Evolutionary conservation across 1,140 invertebrate genomes (phyloP), one percentile per base, ranked within the genome.

Genomic region (Drosophila sp.): DNA sequence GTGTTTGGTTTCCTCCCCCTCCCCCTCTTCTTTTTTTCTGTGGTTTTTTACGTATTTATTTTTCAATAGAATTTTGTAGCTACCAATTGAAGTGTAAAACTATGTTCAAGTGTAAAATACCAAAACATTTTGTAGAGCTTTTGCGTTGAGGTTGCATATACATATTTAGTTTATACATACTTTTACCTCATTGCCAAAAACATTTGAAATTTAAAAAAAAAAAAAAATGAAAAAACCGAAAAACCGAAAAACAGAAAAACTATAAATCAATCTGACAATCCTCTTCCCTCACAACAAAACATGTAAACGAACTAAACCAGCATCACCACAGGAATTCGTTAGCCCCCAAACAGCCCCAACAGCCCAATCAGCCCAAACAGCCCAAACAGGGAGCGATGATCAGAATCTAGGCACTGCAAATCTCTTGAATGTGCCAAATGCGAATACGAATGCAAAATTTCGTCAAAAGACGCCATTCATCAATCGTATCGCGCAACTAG

Each of bases 401-500:
- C 76, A 89, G 7, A 50, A 50, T 50, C 44, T 50, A 50, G 44
- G 23, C 44, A 27, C 44, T 23, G 23, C 44, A 70, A 78, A 89
- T 89, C 83, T 77, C 67, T 75, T 75, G 71, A 79, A 70, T 79
- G 75, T 77, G 60, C 73, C 83, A 66, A 76, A 47, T 76, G 54
- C 75, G 60, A 74, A 30, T 58, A 72, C 72, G 75, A 79, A 78
- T 77, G 77, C 77, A 70, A 91, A 91, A 72, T 91, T 91, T 62
- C 90, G 90, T 80, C 90, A 90, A 82, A 91, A 91, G 78, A 90
- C 87, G 80, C 90, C 90, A 23, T 85, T 91, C 80, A 91, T 91
- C 86, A 85, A 91, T 77, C 90, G 90, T 71, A 91, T 91, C 70
- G 76, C 90, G 76, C 90, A 91, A 77, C 85, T 91, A 91, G 90